phyloP scores from a whole-genome alignment of 2,888 invertebrate genomes.

The Allacma fusca region DNA sequence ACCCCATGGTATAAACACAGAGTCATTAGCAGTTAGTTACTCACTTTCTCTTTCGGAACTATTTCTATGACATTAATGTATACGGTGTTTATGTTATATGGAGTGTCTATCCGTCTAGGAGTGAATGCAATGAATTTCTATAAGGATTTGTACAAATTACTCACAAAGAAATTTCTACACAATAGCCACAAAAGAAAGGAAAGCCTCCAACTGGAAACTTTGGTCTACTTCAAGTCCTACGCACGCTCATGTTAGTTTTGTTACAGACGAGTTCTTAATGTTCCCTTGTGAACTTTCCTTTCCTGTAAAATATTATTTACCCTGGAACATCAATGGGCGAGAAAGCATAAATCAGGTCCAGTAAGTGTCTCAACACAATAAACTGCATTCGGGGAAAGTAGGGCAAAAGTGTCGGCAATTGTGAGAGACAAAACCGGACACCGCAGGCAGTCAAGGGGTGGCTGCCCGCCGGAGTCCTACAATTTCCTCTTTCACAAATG shows the following conservation, averaged over 20 bases:
- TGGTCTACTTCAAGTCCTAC: neutral
- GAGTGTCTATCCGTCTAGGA: too few species aligned
- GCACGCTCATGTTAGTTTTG: neutral
- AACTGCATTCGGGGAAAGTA: constrained; percentile 20
- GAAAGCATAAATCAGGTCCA: constrained; percentile 40
- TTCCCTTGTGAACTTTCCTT: neutral
- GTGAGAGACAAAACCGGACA: constrained; percentile 26
- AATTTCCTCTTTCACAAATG: neutral
- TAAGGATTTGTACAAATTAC: too few species aligned
- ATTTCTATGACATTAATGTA: too few species aligned
- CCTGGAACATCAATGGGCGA: constrained; percentile 25
- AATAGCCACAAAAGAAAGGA: neutral
- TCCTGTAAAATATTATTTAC: neutral
- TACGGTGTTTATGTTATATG: too few species aligned
- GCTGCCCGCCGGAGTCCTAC: neutral
- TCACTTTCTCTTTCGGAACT: neutral
- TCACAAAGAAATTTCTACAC: neutral
- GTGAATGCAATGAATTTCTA: too few species aligned
- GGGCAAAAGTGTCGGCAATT: constrained; percentile 24
- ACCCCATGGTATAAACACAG: too few species aligned
- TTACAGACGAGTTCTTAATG: neutral
- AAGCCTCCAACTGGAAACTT: neutral
- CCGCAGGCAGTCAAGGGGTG: constrained; percentile 6
- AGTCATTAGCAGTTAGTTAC: neutral
- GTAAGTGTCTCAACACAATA: constrained; percentile 23